Base-by-base conservation (phyloP, 2,888 invertebrate species). In the Cheilosia impressa region DNA sequence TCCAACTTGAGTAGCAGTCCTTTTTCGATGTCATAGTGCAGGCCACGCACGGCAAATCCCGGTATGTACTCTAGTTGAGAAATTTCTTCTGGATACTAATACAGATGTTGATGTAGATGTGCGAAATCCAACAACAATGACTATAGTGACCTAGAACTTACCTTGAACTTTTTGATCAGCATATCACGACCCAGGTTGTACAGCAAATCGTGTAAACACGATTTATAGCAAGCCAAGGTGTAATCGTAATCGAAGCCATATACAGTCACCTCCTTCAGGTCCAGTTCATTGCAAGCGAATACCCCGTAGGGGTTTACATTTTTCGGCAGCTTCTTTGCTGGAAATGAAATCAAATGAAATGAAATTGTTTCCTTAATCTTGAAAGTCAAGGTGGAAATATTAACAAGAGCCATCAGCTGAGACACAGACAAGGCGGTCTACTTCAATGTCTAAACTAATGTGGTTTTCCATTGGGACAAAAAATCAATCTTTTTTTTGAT, bases 211-310 rank as follows among this genome's bases (percentile, higher is more conserved):
- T 98, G 97, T 91, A 99, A 93, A 22, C 96, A 95, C 10, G 97
- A 96, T 90, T 97, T 98, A 92, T 99, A 99, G 89, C 97, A 97
- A 1, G 99, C 99, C 89, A 99, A 92, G 0, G 99, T 99, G 92
- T 99, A 99, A 92, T 99, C 99, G 93, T 99, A 99, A 93, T 99
- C 99, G 93, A 99, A 99, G 52, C 99, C 98, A 93, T 98, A 98
- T 0, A 98, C 97, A 90, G 97, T 95, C 50, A 99, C 97, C 92
- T 98, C 97, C 87, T 96, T 94, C 68, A 99, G 93, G 92, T 98
- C 96, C 76, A 99, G 93, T 91, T 99, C 98, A 93, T 99, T 99
- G 92, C 98, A 99, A 13, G 98, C 98, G 93, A 98, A 99, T 2
- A 99, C 98, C 50, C 97, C 97, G 89, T 94, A 94, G 0, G 96